phyloP scores from a whole-genome alignment of 2,888 invertebrate species.

The Amphimallon solstitiale region DNA sequence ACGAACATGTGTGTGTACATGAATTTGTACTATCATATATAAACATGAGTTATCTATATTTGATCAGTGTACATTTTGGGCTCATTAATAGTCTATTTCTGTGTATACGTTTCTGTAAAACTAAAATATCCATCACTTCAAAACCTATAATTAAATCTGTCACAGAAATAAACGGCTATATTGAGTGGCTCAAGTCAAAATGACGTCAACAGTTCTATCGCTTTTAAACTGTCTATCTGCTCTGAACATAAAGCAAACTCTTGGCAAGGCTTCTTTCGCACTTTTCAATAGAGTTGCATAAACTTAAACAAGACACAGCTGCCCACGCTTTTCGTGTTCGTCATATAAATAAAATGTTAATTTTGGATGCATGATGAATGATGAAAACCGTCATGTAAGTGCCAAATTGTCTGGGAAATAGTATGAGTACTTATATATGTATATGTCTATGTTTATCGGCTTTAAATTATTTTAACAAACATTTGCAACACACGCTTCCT shows the following conservation, averaged over 20 bases:
- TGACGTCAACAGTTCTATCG: constrained; percentile 6
- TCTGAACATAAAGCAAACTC: background rate
- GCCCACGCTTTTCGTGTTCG: background rate
- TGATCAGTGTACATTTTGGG: background rate
- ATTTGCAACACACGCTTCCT: too few species aligned
- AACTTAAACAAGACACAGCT: background rate
- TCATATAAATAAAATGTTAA: constrained; percentile 22
- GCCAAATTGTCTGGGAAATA: constrained; percentile 20
- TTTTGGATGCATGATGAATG: constrained; percentile 25
- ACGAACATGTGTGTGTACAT: too few species aligned
- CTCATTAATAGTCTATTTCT: background rate
- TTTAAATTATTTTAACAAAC: too few species aligned
- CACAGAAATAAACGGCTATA: constrained; percentile 14
- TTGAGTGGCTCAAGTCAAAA: constrained; percentile 6
- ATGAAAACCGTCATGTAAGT: constrained; percentile 14
- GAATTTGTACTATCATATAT: too few species aligned
- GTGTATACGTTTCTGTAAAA: background rate
- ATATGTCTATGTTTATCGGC: too few species aligned
- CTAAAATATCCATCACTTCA: background rate
- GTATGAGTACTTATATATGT: too few species aligned
- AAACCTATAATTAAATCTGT: constrained; percentile 26
- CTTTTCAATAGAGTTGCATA: constrained; percentile 10
- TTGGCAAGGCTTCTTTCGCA: background rate
- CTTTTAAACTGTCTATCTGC: background rate
- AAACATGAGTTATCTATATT: background rate